phyloP scores from a whole-genome alignment of 2,113 vertebrate genomes.

The Scomber japonicus region DNA sequence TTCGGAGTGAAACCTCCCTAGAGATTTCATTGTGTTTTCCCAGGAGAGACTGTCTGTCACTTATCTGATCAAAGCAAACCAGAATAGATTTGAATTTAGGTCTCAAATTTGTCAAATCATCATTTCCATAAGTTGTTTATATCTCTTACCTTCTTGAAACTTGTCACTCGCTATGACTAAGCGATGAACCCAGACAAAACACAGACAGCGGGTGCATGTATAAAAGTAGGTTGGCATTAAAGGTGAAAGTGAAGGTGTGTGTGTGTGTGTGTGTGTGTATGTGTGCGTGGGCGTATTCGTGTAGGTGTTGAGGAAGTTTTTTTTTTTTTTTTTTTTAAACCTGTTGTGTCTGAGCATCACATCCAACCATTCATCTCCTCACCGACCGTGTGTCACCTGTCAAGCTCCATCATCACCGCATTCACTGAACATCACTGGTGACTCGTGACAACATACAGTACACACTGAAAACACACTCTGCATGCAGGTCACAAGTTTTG shows the following conservation, averaged over 20 bases:
- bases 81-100: slow-evolving; percentile 56
- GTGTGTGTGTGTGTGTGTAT: background rate
- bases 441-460: slow-evolving; percentile 6
- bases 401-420: slow-evolving; percentile 36
- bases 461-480: slow-evolving; percentile 17
- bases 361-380: slow-evolving; percentile 40
- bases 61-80: slow-evolving; percentile 65
- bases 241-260: slow-evolving; percentile 7
- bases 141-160: slow-evolving; percentile 15
- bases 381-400: slow-evolving; percentile 48
- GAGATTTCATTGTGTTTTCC: slow-evolving; percentile 44
- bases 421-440: slow-evolving; percentile 33
- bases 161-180: slow-evolving; percentile 59
- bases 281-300: background rate
- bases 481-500: slow-evolving; percentile 20
- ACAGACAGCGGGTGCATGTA: slow-evolving; percentile 29
- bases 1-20: slow-evolving; percentile 39
- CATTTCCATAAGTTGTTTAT: slow-evolving; percentile 23
- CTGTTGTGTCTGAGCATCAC: slow-evolving; percentile 32
- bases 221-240: slow-evolving; percentile 22
- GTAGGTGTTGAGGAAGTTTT: background rate
- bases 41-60: slow-evolving; percentile 47
- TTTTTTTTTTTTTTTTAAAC: slow-evolving; percentile 22
- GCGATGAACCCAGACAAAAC: slow-evolving; percentile 20
- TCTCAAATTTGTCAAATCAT: slow-evolving; percentile 57